Evolutionary conservation across 2,797 vertebrate species (phyloP).

Genomic region (Karalla daura): DNA sequence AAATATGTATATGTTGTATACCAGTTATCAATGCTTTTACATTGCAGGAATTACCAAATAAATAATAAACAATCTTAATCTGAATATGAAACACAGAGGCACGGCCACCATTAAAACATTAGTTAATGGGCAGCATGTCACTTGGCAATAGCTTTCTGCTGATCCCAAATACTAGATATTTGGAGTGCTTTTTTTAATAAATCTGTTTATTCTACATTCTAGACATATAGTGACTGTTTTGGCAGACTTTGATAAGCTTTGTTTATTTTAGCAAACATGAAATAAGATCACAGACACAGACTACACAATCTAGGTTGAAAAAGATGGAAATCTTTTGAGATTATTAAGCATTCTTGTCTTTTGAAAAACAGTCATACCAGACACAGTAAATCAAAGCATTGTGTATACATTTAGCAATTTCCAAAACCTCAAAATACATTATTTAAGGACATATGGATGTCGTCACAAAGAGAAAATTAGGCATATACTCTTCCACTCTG

Average conservation of each 20-base stretch:
- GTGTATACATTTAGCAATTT: conserved; percentile 18
- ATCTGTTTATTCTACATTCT: conserved; percentile 2
- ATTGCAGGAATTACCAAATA: conserved; percentile 2
- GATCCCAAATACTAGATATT: conserved; percentile 18
- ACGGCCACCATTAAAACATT: conserved; percentile 2
- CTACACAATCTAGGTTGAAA: conserved; percentile 11
- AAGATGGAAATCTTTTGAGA: background rate
- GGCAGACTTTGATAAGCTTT: conserved; percentile 23
- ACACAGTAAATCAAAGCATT: conserved; percentile 18
- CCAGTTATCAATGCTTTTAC: background rate
- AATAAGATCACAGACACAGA: conserved; percentile 25
- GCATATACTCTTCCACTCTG: conserved; percentile 24
- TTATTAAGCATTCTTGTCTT: too few species aligned
- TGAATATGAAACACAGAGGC: conserved; percentile 18
- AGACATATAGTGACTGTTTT: conserved; percentile 19
- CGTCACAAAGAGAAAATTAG: conserved; percentile 15
- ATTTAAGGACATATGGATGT: conserved; percentile 17
- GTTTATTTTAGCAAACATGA: background rate
- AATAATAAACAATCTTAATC: conserved; percentile 12
- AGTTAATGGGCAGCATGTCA: conserved; percentile 8
- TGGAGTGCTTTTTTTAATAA: background rate
- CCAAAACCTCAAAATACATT: conserved; percentile 39
- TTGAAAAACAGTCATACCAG: background rate
- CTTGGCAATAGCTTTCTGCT: background rate
- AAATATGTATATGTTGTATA: conserved; percentile 15